Percentiles rank a stretch among this genome's conserved stretches.
phyloP scores from a whole-genome alignment of 2,888 invertebrate genomes.

The Halictus quadricinctus region DNA sequence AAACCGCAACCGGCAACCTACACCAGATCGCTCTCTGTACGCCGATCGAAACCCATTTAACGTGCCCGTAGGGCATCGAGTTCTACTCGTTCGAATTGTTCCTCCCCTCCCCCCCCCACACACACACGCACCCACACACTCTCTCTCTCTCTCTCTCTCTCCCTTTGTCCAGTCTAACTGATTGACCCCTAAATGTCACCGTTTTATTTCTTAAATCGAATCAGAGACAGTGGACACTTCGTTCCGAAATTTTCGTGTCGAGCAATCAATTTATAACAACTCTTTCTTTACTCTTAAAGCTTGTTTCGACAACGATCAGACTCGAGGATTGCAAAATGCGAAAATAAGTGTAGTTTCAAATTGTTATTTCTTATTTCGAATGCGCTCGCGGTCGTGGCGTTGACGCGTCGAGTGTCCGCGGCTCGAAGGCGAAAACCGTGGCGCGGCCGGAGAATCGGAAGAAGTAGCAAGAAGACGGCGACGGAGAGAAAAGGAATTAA shows the following conservation, averaged over 20 bases:
- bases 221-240: neutral
- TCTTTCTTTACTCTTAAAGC: neutral
- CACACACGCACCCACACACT: too few relatives aligned
- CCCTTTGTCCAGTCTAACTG: neutral
- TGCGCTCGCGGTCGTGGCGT: neutral
- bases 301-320: neutral
- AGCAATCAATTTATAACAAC: neutral
- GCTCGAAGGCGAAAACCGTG: neutral
- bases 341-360: neutral
- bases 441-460: neutral
- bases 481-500: constrained; percentile 20
- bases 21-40: constrained; percentile 33
- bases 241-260: neutral
- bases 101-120: neutral
- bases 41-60: constrained; percentile 44
- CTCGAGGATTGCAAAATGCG: neutral
- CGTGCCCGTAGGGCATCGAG: constrained; percentile 28
- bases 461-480: neutral
- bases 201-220: constrained; percentile 4
- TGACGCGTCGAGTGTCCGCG: neutral
- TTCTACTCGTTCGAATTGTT: neutral
- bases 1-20: constrained; percentile 44
- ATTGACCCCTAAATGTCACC: constrained; percentile 7
- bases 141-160: neutral
- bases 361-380: neutral